These are phyloP conservation scores for Tetheella fluctuosa DNA, from an alignment of 2,888 invertebrate species.

Conservation along the genomic window DNA sequence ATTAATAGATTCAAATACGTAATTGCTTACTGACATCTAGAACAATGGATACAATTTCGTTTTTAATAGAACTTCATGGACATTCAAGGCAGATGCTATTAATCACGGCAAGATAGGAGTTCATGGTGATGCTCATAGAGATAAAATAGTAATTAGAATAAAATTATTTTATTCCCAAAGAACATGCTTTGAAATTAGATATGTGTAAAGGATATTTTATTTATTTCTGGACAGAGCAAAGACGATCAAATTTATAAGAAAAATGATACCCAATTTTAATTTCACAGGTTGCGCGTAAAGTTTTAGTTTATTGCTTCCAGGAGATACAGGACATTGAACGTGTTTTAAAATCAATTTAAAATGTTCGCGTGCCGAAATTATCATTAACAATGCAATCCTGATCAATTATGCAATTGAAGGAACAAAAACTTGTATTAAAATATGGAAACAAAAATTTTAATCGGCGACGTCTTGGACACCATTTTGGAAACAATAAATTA, in stretches of 20 bases:
- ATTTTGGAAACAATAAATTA: conserved; percentile 25
- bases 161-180: no score
- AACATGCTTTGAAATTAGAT: no score
- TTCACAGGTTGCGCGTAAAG: not conserved
- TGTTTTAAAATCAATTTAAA: not conserved
- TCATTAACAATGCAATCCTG: conserved; percentile 8
- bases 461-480: conserved; percentile 27
- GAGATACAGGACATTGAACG: not conserved
- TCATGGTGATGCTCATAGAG: not conserved
- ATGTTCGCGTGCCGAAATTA: conserved; percentile 11
- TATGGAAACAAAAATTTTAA: conserved; percentile 27
- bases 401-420: conserved; percentile 14
- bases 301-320: not conserved
- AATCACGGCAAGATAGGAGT: not conserved
- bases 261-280: no score
- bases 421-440: conserved; percentile 23
- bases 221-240: no score
- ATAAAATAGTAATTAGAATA: no score
- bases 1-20: not conserved
- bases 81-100: not conserved
- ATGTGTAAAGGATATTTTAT: no score
- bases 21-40: not conserved
- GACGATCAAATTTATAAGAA: no score
- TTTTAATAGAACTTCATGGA: not conserved
- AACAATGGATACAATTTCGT: not conserved